phyloP scores from a whole-genome alignment of 2,797 vertebrate species.

The Botia almorhae region DNA sequence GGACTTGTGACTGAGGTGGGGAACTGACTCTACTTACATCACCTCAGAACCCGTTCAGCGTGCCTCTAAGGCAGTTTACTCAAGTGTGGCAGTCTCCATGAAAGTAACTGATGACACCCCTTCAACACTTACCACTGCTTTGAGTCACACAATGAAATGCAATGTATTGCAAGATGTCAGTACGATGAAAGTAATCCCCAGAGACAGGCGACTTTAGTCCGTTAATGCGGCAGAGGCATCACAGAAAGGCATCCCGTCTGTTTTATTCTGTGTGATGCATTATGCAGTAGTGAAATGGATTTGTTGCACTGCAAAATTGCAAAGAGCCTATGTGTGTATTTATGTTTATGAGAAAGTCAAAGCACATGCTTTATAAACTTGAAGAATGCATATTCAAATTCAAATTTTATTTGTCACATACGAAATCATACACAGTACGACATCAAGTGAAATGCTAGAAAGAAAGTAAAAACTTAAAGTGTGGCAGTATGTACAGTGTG shows the following conservation, averaged over 20 bases:
- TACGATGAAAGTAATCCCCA: conserved; percentile 28
- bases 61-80: conserved; percentile 50
- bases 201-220: conserved; percentile 14
- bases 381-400: conserved; percentile 15
- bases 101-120: conserved; percentile 54
- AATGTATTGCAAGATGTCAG: conserved; percentile 24
- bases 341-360: conserved; percentile 21
- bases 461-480: no score
- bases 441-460: no score
- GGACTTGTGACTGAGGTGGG: conserved; percentile 16
- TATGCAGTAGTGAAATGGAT: conserved; percentile 21
- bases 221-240: conserved; percentile 8
- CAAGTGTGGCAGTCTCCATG: conserved; percentile 46
- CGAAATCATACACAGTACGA: no score
- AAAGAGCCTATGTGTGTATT: conserved; percentile 3
- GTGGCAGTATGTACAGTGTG: no score
- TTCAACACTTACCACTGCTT: conserved; percentile 47
- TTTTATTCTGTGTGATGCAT: conserved; percentile 24
- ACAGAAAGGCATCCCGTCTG: background rate
- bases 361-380: conserved; percentile 2
- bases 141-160: conserved; percentile 39
- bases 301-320: conserved; percentile 12
- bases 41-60: conserved; percentile 17
- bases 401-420: no score
- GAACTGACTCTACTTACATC: conserved; percentile 28